Evolutionary conservation across 2,113 vertebrate genomes (phyloP).

Genomic region (Oenanthe oenanthe): DNA sequence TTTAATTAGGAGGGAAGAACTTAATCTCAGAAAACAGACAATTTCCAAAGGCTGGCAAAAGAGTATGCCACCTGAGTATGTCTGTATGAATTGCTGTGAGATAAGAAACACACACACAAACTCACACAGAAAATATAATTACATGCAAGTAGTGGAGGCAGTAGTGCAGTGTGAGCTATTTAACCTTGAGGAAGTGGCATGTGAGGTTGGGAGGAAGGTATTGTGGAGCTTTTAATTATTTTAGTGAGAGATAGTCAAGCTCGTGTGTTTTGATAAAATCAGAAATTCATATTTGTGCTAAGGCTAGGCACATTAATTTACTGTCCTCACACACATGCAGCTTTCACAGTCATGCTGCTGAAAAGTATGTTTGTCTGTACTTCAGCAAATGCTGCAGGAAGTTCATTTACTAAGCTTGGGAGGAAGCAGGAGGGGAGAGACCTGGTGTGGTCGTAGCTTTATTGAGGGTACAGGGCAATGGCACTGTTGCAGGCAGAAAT

Average conservation of each 20-base stretch:
- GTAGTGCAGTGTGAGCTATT: neutral
- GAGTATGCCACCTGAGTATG: constrained; percentile 19
- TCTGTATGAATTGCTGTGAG: neutral
- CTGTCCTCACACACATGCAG: neutral
- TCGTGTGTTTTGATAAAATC: neutral
- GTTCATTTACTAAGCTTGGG: neutral
- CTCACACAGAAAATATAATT: constrained; percentile 5
- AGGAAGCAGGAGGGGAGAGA: neutral
- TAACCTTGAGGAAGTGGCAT: constrained; percentile 6
- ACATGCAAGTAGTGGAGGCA: neutral
- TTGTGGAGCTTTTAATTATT: neutral
- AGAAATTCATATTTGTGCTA: neutral
- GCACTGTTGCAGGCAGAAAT: neutral
- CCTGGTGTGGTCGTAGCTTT: accelerated
- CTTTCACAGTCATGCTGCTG: neutral
- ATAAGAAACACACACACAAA: neutral
- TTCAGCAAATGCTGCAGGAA: neutral
- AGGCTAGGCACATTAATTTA: neutral
- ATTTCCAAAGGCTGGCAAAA: constrained; percentile 36
- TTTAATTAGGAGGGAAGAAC: constrained; percentile 58
- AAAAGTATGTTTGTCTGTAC: neutral
- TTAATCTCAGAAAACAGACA: constrained; percentile 59
- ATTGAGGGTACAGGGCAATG: neutral
- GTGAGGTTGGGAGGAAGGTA: neutral
- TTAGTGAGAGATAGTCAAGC: neutral